These are phyloP conservation scores for Hetaerina americana DNA, from an alignment of 1,140 invertebrate species.

Conservation along the genomic window DNA sequence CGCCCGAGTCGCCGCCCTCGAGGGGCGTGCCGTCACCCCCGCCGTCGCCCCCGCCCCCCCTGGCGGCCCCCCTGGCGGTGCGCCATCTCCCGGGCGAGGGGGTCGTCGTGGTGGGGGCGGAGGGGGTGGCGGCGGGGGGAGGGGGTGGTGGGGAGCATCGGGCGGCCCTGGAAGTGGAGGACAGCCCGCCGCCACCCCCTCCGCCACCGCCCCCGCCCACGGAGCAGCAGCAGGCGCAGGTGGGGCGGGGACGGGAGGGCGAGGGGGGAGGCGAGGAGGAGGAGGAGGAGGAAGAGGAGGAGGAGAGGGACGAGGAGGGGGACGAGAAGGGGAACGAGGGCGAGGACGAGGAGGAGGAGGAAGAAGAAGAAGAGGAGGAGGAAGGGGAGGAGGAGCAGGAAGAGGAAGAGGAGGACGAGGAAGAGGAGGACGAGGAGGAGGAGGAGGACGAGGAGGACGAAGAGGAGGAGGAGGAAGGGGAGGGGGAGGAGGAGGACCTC, in stretches of 20 bases:
- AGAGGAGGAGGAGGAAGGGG: background rate
- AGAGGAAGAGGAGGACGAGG: background rate
- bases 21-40: background rate
- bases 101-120: background rate
- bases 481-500: background rate
- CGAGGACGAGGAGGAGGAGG: background rate
- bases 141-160: background rate
- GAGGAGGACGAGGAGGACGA: background rate
- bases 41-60: background rate
- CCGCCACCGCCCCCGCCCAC: background rate
- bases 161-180: background rate
- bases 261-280: background rate
- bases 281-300: background rate
- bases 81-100: background rate
- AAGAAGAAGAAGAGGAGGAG: background rate
- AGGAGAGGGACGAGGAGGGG: background rate
- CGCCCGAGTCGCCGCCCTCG: background rate
- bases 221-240: background rate
- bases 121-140: background rate
- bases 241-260: background rate
- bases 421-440: background rate
- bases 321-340: background rate
- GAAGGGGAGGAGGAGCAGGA: background rate
- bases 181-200: background rate
- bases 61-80: too few species aligned